Evolutionary conservation across 2,888 invertebrate species (phyloP).

Genomic region (Amphiduros pacificus): DNA sequence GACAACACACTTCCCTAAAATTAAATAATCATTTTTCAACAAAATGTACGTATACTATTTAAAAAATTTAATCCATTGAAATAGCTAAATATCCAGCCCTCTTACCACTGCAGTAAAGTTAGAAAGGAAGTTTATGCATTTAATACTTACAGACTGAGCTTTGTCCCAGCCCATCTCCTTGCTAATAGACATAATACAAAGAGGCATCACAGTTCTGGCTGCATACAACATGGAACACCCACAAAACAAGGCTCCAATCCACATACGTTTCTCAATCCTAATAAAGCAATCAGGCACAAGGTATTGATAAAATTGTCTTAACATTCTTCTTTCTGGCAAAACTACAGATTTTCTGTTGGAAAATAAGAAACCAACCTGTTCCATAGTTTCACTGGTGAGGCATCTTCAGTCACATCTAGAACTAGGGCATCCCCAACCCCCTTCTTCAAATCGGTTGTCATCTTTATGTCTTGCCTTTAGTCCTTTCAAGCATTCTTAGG

Average conservation of each 20-base stretch:
- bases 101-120: background rate
- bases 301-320: too few species aligned
- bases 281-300: too few species aligned
- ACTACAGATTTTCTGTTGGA: too few species aligned
- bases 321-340: too few species aligned
- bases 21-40: background rate
- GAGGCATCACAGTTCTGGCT: conserved; percentile 70
- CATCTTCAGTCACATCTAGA: too few species aligned
- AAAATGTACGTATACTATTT: background rate
- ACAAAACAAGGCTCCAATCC: conserved; percentile 62
- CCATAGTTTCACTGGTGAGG: too few species aligned
- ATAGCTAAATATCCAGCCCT: background rate
- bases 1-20: conserved; percentile 69
- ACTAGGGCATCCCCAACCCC: too few species aligned
- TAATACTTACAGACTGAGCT: conserved; percentile 64
- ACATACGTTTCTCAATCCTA: conserved; percentile 46
- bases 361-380: too few species aligned
- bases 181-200: conserved; percentile 68
- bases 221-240: conserved; percentile 72
- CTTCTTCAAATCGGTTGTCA: too few species aligned
- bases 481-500: too few species aligned
- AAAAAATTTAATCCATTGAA: background rate
- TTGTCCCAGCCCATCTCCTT: conserved; percentile 71
- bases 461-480: too few species aligned
- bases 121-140: background rate